Evolutionary conservation across 2,113 vertebrate species (phyloP), one percentile per base, ranked within the genome.

Genomic region (Vanacampus margaritifer): DNA sequence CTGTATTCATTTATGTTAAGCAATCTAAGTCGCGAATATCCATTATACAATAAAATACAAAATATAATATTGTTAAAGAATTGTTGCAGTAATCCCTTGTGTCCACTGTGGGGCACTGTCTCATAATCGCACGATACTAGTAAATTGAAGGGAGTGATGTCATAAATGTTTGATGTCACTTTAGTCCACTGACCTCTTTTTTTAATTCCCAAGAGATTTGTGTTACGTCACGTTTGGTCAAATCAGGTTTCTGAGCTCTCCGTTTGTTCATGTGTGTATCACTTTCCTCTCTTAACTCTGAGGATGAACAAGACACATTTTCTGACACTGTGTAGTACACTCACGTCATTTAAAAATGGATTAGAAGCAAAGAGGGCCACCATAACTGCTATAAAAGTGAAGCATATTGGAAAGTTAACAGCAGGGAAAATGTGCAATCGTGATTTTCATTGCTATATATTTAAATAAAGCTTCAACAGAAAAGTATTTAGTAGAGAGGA

Each of bases 91-190:
- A 81, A 78, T 67, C 26, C 45, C 1, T n/a, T 36, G 63, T 50
- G 65, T 73, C 91, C 92, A 92, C 83, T 61, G 78, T 32, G 87
- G 79, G 90, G 90, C 68, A 77, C 79, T 87, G 78, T 66, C 71
- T 72, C 76, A 84, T 72, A 71, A 64, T 63, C 64, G 45, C 69
- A 59, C 53, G 35, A 64, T 24, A 24, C 36, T 43, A 65, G 45
- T 28, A 71, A 72, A 37, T 50, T 53, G 28, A 71, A 67, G 68
- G 79, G 45, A 50, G 69, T 79, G 73, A 82, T 69, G 81, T 78
- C 81, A 91, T 86, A 28, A 88, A 89, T 87, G 77, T 90, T 91
- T 90, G 78, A 91, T 87, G 78, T 68, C 74, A 75, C 71, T 74
- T 79, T 69, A 83, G 78, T 84, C 79, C 79, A 82, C 74, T 90